Percentiles rank a stretch among this genome's conserved stretches.
Conservation (phyloP, 2,113 vertebrate genomes). For the Poeciliopsis turrubarensis region DNA sequence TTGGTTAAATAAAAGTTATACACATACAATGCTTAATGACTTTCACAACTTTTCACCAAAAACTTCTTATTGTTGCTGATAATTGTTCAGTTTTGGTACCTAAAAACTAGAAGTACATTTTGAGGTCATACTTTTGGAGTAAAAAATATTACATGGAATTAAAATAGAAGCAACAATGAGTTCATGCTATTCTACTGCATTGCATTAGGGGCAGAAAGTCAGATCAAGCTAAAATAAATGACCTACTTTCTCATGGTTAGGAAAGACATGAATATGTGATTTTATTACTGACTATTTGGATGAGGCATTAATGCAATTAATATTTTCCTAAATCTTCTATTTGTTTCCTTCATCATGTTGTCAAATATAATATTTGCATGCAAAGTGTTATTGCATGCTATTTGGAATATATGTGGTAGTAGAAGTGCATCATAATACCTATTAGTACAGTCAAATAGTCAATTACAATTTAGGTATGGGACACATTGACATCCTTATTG, state of each 20-base stretch:
- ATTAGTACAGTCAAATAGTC: background rate
- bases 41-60: background rate
- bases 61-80: too few species aligned
- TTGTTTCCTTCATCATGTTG: too few species aligned
- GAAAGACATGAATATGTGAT: background rate
- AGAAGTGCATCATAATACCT: background rate
- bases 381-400: background rate
- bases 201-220: too few species aligned
- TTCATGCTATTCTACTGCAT: too few species aligned
- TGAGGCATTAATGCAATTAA: background rate
- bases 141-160: too few species aligned
- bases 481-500: background rate
- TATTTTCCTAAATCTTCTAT: too few species aligned
- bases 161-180: too few species aligned
- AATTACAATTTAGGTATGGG: background rate
- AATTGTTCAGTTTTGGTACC: too few species aligned
- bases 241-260: background rate
- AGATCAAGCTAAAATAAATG: background rate
- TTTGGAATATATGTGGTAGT: background rate
- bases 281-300: background rate
- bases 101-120: too few species aligned
- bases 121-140: too few species aligned
- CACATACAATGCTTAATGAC: too few species aligned
- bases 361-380: background rate
- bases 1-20: too few species aligned